Percentiles rank a stretch among this genome's conserved stretches.
phyloP scores from a whole-genome alignment of 2,113 vertebrate genomes.

The Reinhardtius hippoglossoides region DNA sequence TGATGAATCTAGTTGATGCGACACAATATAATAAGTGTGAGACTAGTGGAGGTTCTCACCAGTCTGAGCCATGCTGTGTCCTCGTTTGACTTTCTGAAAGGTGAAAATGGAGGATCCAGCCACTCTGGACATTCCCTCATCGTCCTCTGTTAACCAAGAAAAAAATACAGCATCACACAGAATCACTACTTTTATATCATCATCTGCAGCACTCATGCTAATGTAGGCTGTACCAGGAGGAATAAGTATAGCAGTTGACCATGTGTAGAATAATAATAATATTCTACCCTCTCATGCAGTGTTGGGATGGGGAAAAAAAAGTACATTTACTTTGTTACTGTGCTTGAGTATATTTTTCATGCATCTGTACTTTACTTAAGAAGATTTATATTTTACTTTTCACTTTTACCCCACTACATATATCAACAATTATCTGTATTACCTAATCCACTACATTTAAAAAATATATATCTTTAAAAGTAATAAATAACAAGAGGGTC shows the following conservation, averaged over 20 bases:
- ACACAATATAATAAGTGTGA: not conserved
- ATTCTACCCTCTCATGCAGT: no score
- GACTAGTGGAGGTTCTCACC: slow-evolving; percentile 77
- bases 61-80: slow-evolving; percentile 90
- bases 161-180: not conserved
- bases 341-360: no score
- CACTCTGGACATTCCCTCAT: slow-evolving; percentile 65
- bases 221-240: not conserved
- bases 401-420: no score
- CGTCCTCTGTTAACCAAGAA: slow-evolving; percentile 67
- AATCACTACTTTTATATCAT: not conserved
- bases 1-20: not conserved
- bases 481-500: no score
- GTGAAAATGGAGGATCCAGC: slow-evolving; percentile 88
- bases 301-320: no score
- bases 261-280: not conserved
- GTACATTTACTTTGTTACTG: no score
- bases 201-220: not conserved
- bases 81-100: slow-evolving; percentile 88
- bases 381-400: no score
- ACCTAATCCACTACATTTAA: no score
- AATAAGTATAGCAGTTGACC: not conserved
- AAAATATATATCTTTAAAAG: no score
- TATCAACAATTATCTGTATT: no score
- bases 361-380: no score